Conservation (phyloP, 2,797 vertebrate genomes). For the Varecia variegata region DNA sequence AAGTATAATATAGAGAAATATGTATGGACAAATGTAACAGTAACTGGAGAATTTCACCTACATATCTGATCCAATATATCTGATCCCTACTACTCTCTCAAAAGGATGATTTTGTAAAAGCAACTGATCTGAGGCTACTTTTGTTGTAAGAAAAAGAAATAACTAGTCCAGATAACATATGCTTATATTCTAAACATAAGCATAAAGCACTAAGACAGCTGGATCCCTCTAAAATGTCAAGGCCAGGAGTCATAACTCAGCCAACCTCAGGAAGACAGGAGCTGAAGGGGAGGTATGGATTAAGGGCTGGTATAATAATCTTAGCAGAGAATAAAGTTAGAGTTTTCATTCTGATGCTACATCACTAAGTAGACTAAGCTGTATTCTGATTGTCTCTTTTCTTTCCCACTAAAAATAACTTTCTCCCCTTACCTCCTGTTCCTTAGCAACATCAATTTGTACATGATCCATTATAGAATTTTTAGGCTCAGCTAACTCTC, state of each 20-base stretch:
- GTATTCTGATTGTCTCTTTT: background rate
- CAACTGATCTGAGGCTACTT: background rate
- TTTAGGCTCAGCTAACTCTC: background rate
- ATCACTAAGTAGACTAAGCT: background rate
- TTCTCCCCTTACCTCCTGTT: background rate
- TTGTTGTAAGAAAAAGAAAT: background rate
- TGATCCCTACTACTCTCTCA: background rate
- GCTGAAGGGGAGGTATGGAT: fast-evolving
- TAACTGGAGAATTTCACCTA: background rate
- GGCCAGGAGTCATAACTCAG: background rate
- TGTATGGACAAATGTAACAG: background rate
- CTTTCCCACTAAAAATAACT: background rate
- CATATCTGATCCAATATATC: background rate
- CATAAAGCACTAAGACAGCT: background rate
- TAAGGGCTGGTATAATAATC: background rate
- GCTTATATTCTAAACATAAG: background rate
- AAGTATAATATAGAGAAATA: background rate
- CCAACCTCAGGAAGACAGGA: background rate
- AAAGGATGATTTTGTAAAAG: background rate
- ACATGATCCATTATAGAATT: background rate
- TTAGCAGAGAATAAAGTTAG: background rate
- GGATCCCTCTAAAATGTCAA: background rate
- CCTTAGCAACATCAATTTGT: background rate
- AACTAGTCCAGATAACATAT: background rate
- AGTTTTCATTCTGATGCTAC: background rate